phyloP scores from a whole-genome alignment of 2,113 vertebrate genomes.

The Eupsittula cactorum region DNA sequence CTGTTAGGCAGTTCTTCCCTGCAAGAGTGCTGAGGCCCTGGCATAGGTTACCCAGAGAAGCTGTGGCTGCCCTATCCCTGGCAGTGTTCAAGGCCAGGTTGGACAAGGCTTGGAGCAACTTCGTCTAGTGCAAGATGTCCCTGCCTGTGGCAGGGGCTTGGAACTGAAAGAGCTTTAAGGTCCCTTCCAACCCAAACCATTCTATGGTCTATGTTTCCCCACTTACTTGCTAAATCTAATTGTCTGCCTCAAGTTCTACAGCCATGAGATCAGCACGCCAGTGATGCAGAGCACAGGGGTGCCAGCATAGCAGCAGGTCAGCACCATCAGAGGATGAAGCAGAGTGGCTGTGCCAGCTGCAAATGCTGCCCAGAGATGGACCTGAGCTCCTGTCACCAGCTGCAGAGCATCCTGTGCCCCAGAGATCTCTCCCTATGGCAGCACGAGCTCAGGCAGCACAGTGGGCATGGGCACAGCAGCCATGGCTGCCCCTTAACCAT shows the following conservation, averaged over 20 bases:
- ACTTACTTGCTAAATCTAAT: neutral
- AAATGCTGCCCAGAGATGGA: neutral
- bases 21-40: neutral
- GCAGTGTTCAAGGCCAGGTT: neutral
- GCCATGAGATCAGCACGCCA: rapidly evolving
- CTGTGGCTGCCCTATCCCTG: neutral
- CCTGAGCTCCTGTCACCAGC: neutral
- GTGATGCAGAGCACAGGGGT: rapidly evolving
- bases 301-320: rapidly evolving
- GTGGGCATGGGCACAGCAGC: neutral
- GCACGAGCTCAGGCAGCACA: neutral
- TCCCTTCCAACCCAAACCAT: neutral
- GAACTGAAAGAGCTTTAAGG: neutral
- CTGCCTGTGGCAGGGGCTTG: neutral
- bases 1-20: no score
- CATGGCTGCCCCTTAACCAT: rapidly evolving
- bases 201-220: neutral
- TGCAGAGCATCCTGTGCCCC: rapidly evolving
- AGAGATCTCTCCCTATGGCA: neutral
- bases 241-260: neutral
- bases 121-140: neutral
- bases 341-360: neutral
- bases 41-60: neutral
- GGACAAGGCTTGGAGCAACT: neutral
- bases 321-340: rapidly evolving